Percentiles rank a stretch among this genome's conserved stretches.
phyloP scores from a whole-genome alignment of 2,888 invertebrate species.

The Aleiodes leptofemur region DNA sequence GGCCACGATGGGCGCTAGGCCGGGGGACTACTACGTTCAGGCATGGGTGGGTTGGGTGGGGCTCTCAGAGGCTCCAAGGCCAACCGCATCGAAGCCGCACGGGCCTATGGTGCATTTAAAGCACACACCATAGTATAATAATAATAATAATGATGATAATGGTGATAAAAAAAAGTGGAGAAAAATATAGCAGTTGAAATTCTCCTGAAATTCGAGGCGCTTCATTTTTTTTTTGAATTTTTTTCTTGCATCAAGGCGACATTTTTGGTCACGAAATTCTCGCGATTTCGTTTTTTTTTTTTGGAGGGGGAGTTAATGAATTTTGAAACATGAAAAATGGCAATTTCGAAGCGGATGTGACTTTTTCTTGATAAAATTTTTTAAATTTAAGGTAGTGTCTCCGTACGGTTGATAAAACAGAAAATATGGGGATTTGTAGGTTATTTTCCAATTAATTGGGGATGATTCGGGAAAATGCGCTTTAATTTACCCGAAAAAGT shows the following conservation, averaged over 20 bases:
- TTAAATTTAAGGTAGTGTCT: too few relatives aligned
- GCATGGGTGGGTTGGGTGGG: slow-evolving; percentile 54
- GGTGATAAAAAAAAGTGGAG: neutral
- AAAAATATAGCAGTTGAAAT: slow-evolving; percentile 9
- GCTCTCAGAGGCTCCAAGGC: slow-evolving; percentile 69
- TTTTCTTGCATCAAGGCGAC: slow-evolving; percentile 26
- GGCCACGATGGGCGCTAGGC: slow-evolving; percentile 60
- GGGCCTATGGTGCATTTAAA: slow-evolving; percentile 53
- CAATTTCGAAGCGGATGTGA: too few relatives aligned
- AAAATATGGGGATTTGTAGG: too few relatives aligned
- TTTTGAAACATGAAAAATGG: too few relatives aligned
- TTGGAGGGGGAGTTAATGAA: too few relatives aligned
- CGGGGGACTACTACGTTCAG: slow-evolving; percentile 34
- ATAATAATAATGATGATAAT: neutral
- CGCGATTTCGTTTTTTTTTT: neutral
- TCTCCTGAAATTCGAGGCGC: slow-evolving; percentile 39
- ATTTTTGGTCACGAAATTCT: neutral
- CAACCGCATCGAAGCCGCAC: slow-evolving; percentile 67
- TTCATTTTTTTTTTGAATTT: slow-evolving; percentile 13
- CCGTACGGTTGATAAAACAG: too few relatives aligned
- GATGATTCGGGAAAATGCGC: too few relatives aligned
- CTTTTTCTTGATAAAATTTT: too few relatives aligned
- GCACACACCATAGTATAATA: neutral
- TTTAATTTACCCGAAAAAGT: too few relatives aligned
- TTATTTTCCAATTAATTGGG: too few relatives aligned